phyloP scores from a whole-genome alignment of 2,113 vertebrate species.

The Enhydra lutris region DNA sequence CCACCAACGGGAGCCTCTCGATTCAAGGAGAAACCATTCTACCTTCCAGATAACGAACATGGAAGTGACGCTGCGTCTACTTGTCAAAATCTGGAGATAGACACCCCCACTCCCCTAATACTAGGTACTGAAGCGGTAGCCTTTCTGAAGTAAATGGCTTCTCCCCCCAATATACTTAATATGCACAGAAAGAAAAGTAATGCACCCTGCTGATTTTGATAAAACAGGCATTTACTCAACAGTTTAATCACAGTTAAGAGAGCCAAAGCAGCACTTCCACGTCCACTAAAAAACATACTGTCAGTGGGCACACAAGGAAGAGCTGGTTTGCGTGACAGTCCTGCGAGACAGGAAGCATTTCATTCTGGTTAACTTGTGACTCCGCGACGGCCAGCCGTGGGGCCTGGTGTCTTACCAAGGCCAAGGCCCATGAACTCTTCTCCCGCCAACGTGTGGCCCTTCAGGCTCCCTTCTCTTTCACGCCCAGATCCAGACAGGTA shows the following conservation, averaged over 20 bases:
- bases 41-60: background rate
- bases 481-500: slow-evolving; percentile 94
- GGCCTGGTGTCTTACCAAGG: slow-evolving; percentile 84
- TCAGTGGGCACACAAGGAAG: background rate
- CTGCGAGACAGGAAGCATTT: background rate
- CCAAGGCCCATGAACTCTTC: slow-evolving; percentile 97
- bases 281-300: background rate
- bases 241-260: slow-evolving; percentile 22
- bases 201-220: background rate
- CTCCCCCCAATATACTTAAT: background rate
- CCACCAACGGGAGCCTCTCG: background rate
- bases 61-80: background rate
- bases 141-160: background rate
- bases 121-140: background rate
- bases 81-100: background rate
- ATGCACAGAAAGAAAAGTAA: background rate
- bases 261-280: background rate
- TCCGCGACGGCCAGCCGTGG: background rate
- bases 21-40: background rate
- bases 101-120: background rate
- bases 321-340: background rate
- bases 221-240: background rate
- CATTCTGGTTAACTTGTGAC: background rate
- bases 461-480: slow-evolving; percentile 89
- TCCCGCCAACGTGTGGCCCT: slow-evolving; percentile 87